Conservation (phyloP, 2,888 invertebrate species). For the Saturnia pavonia region DNA sequence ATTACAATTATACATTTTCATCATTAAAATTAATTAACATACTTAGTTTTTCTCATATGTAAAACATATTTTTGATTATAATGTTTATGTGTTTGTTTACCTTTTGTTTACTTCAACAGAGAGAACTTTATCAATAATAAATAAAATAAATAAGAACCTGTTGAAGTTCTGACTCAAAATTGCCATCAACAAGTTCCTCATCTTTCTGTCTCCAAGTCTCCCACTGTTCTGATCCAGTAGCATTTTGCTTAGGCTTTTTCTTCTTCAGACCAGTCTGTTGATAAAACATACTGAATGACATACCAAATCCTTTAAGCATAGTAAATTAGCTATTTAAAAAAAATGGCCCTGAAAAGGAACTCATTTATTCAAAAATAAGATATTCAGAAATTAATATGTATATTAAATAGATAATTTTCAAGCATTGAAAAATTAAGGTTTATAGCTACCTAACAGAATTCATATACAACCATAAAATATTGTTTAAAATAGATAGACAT, state of each 20-base stretch:
- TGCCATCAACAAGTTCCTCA: slow-evolving; percentile 84
- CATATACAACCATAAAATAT: not conserved
- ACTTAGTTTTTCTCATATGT: too few species aligned
- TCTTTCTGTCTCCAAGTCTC: slow-evolving; percentile 89
- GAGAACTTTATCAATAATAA: not conserved
- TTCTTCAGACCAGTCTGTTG: slow-evolving; percentile 55
- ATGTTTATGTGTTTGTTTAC: not conserved
- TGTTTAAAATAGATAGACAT: not conserved
- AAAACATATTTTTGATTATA: too few species aligned
- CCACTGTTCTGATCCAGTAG: slow-evolving; percentile 83
- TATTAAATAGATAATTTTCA: too few species aligned
- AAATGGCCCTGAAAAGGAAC: too few species aligned
- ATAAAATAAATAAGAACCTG: slow-evolving; percentile 72
- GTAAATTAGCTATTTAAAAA: not conserved
- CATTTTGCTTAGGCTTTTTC: slow-evolving; percentile 72
- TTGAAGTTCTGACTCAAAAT: slow-evolving; percentile 80
- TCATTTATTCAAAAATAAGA: too few species aligned
- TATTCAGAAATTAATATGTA: too few species aligned
- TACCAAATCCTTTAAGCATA: not conserved
- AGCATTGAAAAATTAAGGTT: too few species aligned
- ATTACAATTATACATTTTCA: too few species aligned
- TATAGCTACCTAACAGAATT: not conserved
- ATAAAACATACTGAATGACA: not conserved
- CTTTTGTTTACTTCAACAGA: not conserved
- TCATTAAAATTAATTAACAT: not conserved